phyloP scores from a whole-genome alignment of 2,113 vertebrate species.

The Clinocottus analis region DNA sequence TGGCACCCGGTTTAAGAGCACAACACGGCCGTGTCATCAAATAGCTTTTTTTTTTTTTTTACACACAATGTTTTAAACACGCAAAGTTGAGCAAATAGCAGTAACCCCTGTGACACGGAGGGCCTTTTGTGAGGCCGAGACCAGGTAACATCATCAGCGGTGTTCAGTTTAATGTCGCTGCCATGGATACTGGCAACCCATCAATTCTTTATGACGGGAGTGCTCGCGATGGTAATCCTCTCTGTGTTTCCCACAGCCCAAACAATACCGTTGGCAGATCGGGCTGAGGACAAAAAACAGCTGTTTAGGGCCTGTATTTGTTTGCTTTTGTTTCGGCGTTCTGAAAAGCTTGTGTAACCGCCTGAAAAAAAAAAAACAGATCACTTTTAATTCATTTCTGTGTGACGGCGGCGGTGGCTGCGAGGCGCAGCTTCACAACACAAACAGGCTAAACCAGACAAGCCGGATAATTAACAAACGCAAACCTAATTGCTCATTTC shows the following conservation, averaged over 20 bases:
- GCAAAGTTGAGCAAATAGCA: constrained; percentile 89
- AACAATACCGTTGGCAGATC: constrained; percentile 81
- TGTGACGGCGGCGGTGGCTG: constrained; percentile 78
- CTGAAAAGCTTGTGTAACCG: constrained; percentile 79
- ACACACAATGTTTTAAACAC: constrained; percentile 84
- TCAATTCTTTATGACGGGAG: constrained; percentile 82
- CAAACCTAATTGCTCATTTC: constrained; percentile 86
- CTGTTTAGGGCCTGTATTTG: constrained; percentile 81
- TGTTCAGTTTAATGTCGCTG: constrained; percentile 84
- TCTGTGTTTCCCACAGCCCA: constrained; percentile 55
- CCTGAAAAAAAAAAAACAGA: constrained; percentile 74
- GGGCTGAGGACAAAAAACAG: constrained; percentile 76
- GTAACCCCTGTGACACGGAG: constrained; percentile 79
- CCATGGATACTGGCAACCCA: constrained; percentile 85
- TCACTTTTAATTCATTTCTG: constrained; percentile 82
- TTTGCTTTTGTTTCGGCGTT: constrained; percentile 75
- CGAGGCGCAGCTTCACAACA: constrained; percentile 78
- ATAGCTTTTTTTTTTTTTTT: constrained; percentile 90
- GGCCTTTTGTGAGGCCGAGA: constrained; percentile 83
- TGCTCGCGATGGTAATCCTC: constrained; percentile 81
- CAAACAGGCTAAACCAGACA: constrained; percentile 85
- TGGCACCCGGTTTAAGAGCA: constrained; percentile 78
- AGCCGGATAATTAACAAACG: constrained; percentile 87
- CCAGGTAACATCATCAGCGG: constrained; percentile 81
- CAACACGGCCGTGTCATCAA: constrained; percentile 82